These are phyloP conservation scores for Aphaenogaster floridana DNA, from an alignment of 1,140 invertebrate genomes.

Conservation along the genomic window DNA sequence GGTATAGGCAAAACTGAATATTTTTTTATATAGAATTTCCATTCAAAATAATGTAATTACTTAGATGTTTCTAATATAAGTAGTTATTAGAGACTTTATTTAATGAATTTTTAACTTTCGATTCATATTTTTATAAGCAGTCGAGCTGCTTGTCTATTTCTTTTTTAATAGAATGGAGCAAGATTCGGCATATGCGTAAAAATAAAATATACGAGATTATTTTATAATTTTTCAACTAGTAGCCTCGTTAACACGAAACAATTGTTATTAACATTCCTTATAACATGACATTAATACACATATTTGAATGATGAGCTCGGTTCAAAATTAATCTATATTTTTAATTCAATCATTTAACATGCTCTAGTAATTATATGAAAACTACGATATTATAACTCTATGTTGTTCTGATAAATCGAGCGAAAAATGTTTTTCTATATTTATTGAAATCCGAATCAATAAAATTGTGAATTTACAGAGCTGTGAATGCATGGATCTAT, in stretches of 20 bases:
- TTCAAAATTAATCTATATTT: slow-evolving; percentile 5
- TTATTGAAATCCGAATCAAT: background rate
- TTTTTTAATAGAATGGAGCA: background rate
- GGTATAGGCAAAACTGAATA: background rate
- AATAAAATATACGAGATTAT: slow-evolving; percentile 5
- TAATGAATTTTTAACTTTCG: slow-evolving; percentile 24
- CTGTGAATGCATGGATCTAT: background rate
- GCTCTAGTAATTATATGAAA: background rate
- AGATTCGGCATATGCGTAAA: background rate
- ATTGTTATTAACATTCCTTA: background rate
- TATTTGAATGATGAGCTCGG: background rate
- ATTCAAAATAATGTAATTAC: slow-evolving; percentile 1
- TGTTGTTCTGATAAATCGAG: background rate
- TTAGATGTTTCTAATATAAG: background rate
- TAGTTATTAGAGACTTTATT: slow-evolving; percentile 17
- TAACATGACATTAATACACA: background rate
- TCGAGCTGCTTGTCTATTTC: background rate
- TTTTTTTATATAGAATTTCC: background rate
- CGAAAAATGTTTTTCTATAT: background rate
- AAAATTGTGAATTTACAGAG: background rate
- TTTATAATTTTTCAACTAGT: background rate
- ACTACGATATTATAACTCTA: slow-evolving; percentile 4
- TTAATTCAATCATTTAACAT: background rate
- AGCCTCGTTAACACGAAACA: background rate
- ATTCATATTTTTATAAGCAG: slow-evolving; percentile 6